phyloP scores from a whole-genome alignment of 2,888 invertebrate genomes.

The Cataglyphis albicans region DNA sequence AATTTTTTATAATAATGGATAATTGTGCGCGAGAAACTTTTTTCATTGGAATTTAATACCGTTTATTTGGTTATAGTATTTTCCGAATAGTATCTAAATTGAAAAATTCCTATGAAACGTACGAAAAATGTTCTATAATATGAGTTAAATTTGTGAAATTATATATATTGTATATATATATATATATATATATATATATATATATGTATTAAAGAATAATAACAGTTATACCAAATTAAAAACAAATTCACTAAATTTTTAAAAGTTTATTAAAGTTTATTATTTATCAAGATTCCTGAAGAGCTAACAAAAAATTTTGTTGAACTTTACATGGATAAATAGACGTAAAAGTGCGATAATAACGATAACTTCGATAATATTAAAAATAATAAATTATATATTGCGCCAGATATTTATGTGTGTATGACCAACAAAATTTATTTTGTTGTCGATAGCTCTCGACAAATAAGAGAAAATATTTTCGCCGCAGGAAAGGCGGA shows the following conservation, averaged over 20 bases:
- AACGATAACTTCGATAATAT: background rate
- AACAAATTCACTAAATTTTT: background rate
- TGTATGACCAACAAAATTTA: background rate
- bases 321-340: background rate
- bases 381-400: background rate
- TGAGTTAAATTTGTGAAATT: background rate
- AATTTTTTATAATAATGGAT: background rate
- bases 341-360: background rate
- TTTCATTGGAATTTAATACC: slow-evolving; percentile 8
- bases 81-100: background rate
- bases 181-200: no score
- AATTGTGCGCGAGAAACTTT: slow-evolving; percentile 23
- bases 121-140: background rate
- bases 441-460: background rate
- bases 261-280: background rate
- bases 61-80: background rate
- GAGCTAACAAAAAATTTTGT: background rate
- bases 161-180: no score
- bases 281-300: background rate
- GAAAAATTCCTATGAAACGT: background rate
- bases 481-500: background rate
- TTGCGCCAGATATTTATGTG: background rate
- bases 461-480: background rate
- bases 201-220: background rate
- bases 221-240: background rate